Percentiles rank a stretch among this genome's conserved stretches.
Conservation (phyloP, 1,140 invertebrate genomes). For the Caerostris darwini region DNA sequence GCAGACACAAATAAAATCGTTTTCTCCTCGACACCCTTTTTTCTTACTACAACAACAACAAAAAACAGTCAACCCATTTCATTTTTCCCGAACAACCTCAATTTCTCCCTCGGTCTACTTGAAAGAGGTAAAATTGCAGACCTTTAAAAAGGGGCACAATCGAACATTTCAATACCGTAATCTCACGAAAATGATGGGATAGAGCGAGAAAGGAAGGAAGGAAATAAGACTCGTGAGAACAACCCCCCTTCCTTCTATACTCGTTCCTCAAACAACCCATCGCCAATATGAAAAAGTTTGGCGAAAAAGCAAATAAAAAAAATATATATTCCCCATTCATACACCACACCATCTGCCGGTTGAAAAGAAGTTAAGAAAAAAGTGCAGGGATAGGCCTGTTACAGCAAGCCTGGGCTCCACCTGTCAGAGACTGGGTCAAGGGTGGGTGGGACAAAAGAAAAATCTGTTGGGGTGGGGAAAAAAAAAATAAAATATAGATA, state of each 20-base stretch:
- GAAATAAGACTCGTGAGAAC: constrained; percentile 64
- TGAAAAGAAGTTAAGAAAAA: constrained; percentile 6
- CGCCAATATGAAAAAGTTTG: neutral
- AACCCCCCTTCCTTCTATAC: neutral
- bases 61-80: constrained; percentile 10
- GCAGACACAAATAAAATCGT: neutral
- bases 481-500: constrained; percentile 19
- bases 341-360: constrained; percentile 51
- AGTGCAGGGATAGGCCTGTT: neutral
- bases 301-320: neutral
- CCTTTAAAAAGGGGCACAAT: neutral
- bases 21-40: neutral
- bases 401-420: constrained; percentile 16
- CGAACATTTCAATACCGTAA: constrained; percentile 44
- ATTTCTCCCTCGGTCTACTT: neutral
- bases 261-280: neutral
- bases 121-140: constrained; percentile 43
- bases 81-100: neutral
- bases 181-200: neutral
- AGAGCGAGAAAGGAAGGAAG: no score
- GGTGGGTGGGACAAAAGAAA: constrained; percentile 54
- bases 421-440: constrained; percentile 67
- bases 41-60: neutral
- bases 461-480: constrained; percentile 4
- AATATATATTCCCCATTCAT: constrained; percentile 18